phyloP scores from a whole-genome alignment of 2,113 vertebrate genomes.

The Melanotaenia duboulayi region DNA sequence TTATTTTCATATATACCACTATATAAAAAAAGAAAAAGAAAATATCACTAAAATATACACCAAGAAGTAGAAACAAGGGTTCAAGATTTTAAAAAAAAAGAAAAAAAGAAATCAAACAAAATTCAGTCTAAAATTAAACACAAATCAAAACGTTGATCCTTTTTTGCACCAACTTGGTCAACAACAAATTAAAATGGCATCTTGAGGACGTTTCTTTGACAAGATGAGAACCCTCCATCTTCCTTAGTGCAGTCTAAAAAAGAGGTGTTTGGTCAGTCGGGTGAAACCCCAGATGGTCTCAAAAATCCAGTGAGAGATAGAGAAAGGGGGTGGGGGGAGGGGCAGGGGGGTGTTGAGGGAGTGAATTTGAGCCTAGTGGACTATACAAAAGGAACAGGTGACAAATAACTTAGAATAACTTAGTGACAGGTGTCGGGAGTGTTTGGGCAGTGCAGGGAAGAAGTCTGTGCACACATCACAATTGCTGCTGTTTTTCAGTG shows the following conservation, averaged over 20 bases:
- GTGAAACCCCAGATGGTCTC: constrained; percentile 66
- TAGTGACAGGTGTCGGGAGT: constrained; percentile 68
- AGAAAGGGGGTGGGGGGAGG: neutral
- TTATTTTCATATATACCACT: constrained; percentile 90
- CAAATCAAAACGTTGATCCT: constrained; percentile 84
- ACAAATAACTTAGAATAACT: constrained; percentile 84
- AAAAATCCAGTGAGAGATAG: constrained; percentile 64
- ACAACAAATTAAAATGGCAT: constrained; percentile 67
- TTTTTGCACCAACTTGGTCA: constrained; percentile 87
- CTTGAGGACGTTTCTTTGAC: constrained; percentile 69
- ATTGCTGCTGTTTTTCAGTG: constrained; percentile 78
- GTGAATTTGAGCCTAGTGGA: constrained; percentile 53
- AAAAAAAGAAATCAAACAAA: constrained; percentile 88
- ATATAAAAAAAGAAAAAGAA: constrained; percentile 74
- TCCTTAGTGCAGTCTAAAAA: constrained; percentile 78
- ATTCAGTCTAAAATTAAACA: constrained; percentile 82
- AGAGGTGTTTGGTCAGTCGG: constrained; percentile 76
- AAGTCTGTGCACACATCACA: constrained; percentile 72
- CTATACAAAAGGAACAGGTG: constrained; percentile 75
- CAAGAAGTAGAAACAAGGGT: constrained; percentile 87
- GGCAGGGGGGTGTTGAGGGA: neutral
- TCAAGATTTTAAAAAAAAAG: constrained; percentile 76
- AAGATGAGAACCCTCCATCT: constrained; percentile 76
- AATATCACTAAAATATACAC: constrained; percentile 93
- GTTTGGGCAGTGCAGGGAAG: constrained; percentile 62